Conservation (phyloP, 2,888 invertebrate species). For the Tenthredo notha region DNA sequence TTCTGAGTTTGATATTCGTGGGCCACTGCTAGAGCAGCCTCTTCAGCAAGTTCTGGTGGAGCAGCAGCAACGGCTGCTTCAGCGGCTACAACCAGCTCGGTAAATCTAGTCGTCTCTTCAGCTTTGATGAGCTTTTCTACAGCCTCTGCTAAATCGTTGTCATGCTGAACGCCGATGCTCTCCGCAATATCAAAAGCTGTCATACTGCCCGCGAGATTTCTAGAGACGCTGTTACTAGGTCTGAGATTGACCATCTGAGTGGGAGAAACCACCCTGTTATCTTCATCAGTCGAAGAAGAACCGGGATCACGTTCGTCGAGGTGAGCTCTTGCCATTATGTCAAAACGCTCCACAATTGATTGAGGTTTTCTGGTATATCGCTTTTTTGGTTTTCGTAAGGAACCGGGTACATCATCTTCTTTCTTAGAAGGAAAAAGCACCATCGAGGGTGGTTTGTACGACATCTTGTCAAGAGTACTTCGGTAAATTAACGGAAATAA, state of each 20-base stretch:
- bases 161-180: conserved; percentile 62
- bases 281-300: conserved; percentile 54
- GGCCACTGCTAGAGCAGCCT: conserved; percentile 78
- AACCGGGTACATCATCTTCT: conserved; percentile 55
- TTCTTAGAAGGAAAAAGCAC: conserved; percentile 58
- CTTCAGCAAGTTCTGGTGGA: conserved; percentile 78
- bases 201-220: conserved; percentile 59
- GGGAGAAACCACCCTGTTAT: conserved; percentile 40
- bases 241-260: conserved; percentile 41
- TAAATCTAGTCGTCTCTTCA: conserved; percentile 77
- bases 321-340: conserved; percentile 62
- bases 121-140: conserved; percentile 78
- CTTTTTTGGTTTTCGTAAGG: conserved; percentile 59
- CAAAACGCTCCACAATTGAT: conserved; percentile 67
- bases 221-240: conserved; percentile 57
- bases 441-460: conserved; percentile 58
- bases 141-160: conserved; percentile 77
- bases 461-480: conserved; percentile 54
- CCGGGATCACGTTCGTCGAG: conserved; percentile 58
- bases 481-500: background rate
- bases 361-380: conserved; percentile 56
- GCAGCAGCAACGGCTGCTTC: conserved; percentile 77
- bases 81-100: conserved; percentile 78
- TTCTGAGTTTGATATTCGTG: conserved; percentile 73
- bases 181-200: conserved; percentile 61